These are phyloP conservation scores for Cylindroiulus punctatus DNA, from an alignment of 2,888 invertebrate genomes.

Conservation along the genomic window DNA sequence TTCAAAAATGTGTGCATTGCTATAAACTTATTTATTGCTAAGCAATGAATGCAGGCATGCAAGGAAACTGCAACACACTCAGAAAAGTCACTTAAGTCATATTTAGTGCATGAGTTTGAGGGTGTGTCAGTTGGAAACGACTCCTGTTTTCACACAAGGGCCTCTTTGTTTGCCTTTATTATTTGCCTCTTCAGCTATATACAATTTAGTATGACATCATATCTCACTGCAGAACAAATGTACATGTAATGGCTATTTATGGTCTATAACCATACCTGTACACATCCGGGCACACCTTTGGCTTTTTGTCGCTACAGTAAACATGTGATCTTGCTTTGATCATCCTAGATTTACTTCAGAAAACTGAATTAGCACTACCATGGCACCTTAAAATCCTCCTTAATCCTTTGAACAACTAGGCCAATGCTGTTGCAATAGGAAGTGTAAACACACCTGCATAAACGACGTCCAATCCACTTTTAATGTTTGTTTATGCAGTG, in stretches of 20 bases:
- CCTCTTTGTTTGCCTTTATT: background rate
- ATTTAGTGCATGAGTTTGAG: background rate
- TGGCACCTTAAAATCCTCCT: background rate
- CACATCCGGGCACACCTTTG: background rate
- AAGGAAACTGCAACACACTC: background rate
- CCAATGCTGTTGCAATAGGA: background rate
- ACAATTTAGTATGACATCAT: conserved; percentile 20
- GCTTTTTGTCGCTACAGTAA: background rate
- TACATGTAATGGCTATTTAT: background rate
- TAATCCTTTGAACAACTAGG: background rate
- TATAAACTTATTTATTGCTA: no score
- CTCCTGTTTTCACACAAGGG: conserved; percentile 11
- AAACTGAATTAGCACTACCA: background rate
- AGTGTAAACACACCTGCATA: background rate
- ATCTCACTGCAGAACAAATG: background rate
- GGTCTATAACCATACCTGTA: background rate
- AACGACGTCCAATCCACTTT: background rate
- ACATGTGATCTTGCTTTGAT: background rate
- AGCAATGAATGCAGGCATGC: no score
- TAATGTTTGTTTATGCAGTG: background rate
- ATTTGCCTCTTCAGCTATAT: no score
- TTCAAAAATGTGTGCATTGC: no score
- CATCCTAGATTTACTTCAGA: background rate
- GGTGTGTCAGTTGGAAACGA: background rate
- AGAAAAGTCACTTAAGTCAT: background rate